Evolutionary conservation across 1,140 invertebrate genomes (phyloP), one percentile per base, ranked within the genome.

Genomic region (Bombyx mandarina): DNA sequence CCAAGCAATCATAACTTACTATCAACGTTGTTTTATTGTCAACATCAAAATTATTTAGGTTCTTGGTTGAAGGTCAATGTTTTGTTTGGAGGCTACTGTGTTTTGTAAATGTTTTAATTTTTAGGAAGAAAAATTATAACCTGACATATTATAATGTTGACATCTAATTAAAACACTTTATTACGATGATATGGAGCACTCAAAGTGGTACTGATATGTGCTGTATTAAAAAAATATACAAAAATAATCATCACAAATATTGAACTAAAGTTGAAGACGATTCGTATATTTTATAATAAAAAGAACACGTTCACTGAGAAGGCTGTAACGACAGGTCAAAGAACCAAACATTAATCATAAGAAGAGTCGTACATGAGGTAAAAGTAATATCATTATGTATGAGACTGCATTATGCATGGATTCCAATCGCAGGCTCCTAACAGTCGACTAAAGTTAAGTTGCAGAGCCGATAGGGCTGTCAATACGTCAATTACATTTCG

Each of bases 341-440:
- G 62, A 62, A 63, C 61, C 53, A 57, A 54, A 58, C 56, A 61
- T 67, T 60, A 56, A 60, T 67, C 61, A 67, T 56, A 62, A 67
- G 26, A 67, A 65, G 66, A 60, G 60, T 73, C 53, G 50, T 63
- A 74, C 65, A 71, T 67, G 65, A 71, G 60, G 69, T 66, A 69
- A 68, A 74, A 71, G 62, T 65, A 58, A 71, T 69, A 73, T 72
- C 73, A 65, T 71, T 79, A 83, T 81, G 75, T 66, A 80, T 75
- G 78, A 76, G 75, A 56, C 59, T 72, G 64, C 72, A 81, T 83
- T 82, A 82, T 82, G 73, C 71, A 82, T 79, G 77, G 69, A 75
- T 74, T 71, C 73, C 75, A 71, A 72, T 68, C 60, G 64, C 54
- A 63, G 68, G 65, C 63, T 61, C 62, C 62, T 69, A 74, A 74